Percentiles rank a stretch among this genome's conserved stretches.
Conservation (phyloP, 2,113 vertebrate genomes). For the Synodontis membranacea region DNA sequence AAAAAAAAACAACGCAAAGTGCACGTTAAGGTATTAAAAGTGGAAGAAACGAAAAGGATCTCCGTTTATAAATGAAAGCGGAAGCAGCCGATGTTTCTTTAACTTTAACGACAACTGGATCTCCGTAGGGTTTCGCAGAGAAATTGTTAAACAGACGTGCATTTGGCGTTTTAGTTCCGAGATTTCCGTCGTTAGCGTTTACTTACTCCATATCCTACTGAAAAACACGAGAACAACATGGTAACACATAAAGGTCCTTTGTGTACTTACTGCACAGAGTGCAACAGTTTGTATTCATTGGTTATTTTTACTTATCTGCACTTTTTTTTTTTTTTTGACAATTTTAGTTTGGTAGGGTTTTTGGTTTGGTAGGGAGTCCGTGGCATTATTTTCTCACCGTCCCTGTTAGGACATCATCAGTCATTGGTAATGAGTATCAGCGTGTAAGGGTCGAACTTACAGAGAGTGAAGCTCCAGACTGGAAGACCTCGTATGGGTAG, state of each 20-base stretch:
- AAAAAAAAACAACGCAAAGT: neutral
- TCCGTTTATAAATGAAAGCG: neutral
- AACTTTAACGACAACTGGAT: too few species aligned
- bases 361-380: too few species aligned
- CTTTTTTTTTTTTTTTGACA: neutral
- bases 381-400: neutral
- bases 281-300: neutral
- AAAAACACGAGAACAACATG: neutral
- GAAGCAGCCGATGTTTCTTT: too few species aligned
- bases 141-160: neutral
- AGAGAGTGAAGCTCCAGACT: constrained; percentile 92
- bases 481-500: constrained; percentile 97
- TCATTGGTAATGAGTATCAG: neutral
- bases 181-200: neutral
- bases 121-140: neutral
- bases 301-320: neutral
- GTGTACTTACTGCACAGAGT: neutral
- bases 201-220: neutral
- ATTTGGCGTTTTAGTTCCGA: neutral
- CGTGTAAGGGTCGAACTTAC: constrained; percentile 70
- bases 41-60: neutral
- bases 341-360: too few species aligned
- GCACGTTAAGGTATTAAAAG: neutral
- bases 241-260: neutral
- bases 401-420: neutral